These are phyloP conservation scores for Esox lucius DNA, from an alignment of 2,797 vertebrate species.

Conservation along the genomic window DNA sequence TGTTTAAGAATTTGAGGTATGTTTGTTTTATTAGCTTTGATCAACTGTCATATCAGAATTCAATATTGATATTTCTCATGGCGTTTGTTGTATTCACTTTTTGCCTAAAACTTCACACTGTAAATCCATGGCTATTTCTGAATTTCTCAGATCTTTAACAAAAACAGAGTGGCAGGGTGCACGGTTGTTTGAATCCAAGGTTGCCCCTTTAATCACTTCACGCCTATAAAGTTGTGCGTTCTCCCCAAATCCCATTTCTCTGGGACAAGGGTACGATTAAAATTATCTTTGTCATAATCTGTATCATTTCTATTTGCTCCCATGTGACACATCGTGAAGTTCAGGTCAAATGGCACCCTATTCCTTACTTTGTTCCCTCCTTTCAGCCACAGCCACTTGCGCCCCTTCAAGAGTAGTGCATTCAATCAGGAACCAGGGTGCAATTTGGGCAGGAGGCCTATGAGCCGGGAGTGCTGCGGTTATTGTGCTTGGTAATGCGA, in stretches of 20 bases:
- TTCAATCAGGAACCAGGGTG: too few relatives aligned
- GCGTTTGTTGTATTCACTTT: too few relatives aligned
- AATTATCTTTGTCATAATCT: constrained; percentile 65
- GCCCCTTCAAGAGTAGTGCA: too few relatives aligned
- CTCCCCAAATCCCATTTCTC: constrained; percentile 56
- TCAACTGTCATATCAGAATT: too few relatives aligned
- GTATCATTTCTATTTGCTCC: constrained; percentile 57
- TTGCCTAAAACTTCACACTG: background rate
- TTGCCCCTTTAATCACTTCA: constrained; percentile 56
- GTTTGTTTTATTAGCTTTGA: background rate
- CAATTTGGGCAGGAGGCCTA: too few relatives aligned
- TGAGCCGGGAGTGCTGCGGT: too few relatives aligned
- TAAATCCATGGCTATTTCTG: background rate
- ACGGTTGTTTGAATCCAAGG: background rate
- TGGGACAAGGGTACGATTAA: constrained; percentile 48
- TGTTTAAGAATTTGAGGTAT: background rate
- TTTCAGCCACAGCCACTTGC: too few relatives aligned
- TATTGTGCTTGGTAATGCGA: too few relatives aligned
- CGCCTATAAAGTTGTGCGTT: constrained; percentile 36
- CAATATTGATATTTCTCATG: too few relatives aligned
- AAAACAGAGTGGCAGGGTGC: background rate
- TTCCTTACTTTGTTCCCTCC: too few relatives aligned
- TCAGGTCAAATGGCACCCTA: too few relatives aligned
- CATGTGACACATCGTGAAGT: constrained; percentile 49
- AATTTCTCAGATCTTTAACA: background rate